Percentiles rank a stretch among this genome's conserved stretches.
Evolutionary conservation across 2,888 invertebrate species (phyloP).

Genomic region (Amaurobius ferox): DNA sequence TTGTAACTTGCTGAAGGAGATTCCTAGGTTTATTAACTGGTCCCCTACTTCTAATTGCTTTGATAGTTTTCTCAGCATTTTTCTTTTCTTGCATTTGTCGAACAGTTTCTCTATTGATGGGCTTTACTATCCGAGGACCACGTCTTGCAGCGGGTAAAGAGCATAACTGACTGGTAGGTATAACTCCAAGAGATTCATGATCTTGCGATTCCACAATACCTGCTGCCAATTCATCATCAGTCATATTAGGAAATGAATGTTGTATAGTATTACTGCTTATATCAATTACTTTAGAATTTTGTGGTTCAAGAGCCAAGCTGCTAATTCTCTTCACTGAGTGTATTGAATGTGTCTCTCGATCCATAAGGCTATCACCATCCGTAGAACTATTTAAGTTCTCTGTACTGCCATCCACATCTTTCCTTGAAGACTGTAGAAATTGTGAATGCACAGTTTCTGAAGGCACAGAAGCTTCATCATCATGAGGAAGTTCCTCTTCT

Average conservation of each 20-base stretch:
- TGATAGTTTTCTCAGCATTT: conserved; percentile 54
- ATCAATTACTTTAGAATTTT: conserved; percentile 5
- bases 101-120: conserved; percentile 75
- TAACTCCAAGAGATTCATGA: conserved; percentile 80
- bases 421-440: conserved; percentile 9
- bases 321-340: conserved; percentile 34
- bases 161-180: conserved; percentile 75
- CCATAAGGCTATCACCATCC: conserved; percentile 51
- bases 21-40: conserved; percentile 32
- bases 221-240: conserved; percentile 42
- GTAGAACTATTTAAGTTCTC: conserved; percentile 67
- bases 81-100: conserved; percentile 72
- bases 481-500: conserved; percentile 76
- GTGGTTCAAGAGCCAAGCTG: conserved; percentile 38
- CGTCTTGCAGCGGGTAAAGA: conserved; percentile 44
- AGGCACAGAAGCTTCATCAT: conserved; percentile 72
- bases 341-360: conserved; percentile 22
- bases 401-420: conserved; percentile 50
- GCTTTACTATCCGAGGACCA: conserved; percentile 80
- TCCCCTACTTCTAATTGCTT: conserved; percentile 54
- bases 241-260: conserved; percentile 15
- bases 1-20: conserved; percentile 50
- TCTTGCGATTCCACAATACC: conserved; percentile 20
- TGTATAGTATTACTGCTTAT: conserved; percentile 16
- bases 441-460: conserved; percentile 83